Evolutionary conservation across 2,797 vertebrate species (phyloP), one percentile per base, ranked within the genome.

Genomic region (Acrossocheilus fasciatus): DNA sequence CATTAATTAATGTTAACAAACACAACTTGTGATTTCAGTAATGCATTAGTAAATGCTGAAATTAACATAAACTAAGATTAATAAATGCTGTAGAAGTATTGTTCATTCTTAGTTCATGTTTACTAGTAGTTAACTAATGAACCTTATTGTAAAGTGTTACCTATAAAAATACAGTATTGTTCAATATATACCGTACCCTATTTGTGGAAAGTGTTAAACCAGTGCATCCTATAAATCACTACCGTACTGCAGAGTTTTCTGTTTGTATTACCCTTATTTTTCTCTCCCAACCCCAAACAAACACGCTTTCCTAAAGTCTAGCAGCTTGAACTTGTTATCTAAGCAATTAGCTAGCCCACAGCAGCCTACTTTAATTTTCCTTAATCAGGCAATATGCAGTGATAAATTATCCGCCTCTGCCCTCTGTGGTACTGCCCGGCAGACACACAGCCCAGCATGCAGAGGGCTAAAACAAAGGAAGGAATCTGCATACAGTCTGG

Each of bases 321-420:
- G 92, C 90, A 92, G 93, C 92, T 95, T 95, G 92, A 95, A 94
- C 92, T 94, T 93, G 91, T 93, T 95, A 94, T 95, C 93, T 92
- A 92, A 93, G 93, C 92, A 94, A 95, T 96, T 95, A 94, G 91
- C 30, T 18, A 92, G 89, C 92, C 91, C 93, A 92, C 86, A 94
- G 90, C 92, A 80, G 92, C 88, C 93, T 84, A 91, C 93, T 95
- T 94, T 94, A 91, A 96, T 96, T 96, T 93, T 89, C 92, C 88
- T 93, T 94, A 94, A 95, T 95, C 93, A 93, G 92, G 90, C 87
- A 91, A 91, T 93, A 94, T 94, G 95, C 91, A 91, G 91, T 91
- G 91, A 94, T 95, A 93, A 94, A 95, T 94, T 91, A 93, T 91
- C 93, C 91, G 92, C 92, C 93, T 92, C 91, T 90, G 89, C 91